phyloP scores from a whole-genome alignment of 2,888 invertebrate genomes.

The Salticus scenicus region DNA sequence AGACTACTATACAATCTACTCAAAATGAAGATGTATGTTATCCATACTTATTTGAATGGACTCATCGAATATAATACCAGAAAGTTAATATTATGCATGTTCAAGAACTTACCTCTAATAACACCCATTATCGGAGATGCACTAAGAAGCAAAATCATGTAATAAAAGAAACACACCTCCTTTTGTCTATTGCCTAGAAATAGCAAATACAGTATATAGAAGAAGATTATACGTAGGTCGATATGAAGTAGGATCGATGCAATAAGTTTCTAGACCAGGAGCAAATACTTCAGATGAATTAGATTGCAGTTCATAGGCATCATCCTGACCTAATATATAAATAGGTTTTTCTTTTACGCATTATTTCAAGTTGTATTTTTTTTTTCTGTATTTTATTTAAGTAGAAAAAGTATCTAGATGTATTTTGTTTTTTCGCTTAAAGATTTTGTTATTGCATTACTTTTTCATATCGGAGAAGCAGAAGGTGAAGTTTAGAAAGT shows the following conservation, averaged over 20 bases:
- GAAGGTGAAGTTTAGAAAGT: background rate
- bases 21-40: no score
- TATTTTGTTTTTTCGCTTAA: conserved; percentile 14
- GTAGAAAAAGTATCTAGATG: no score
- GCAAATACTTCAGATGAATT: conserved; percentile 63
- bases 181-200: background rate
- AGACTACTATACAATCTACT: no score
- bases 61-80: background rate
- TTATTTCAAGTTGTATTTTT: no score
- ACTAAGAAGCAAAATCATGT: background rate
- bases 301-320: conserved; percentile 36
- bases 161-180: background rate
- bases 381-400: no score
- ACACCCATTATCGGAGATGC: background rate
- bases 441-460: background rate
- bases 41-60: no score
- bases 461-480: background rate
- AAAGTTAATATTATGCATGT: background rate
- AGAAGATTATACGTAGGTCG: conserved; percentile 41
- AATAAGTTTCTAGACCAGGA: conserved; percentile 49
- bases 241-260: conserved; percentile 56
- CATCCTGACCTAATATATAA: background rate
- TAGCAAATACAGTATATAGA: background rate
- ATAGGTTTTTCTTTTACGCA: no score
- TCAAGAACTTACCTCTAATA: conserved; percentile 1